Percentiles rank a stretch among this genome's conserved stretches.
phyloP scores from a whole-genome alignment of 2,113 vertebrate genomes.

The Mus musculus region DNA sequence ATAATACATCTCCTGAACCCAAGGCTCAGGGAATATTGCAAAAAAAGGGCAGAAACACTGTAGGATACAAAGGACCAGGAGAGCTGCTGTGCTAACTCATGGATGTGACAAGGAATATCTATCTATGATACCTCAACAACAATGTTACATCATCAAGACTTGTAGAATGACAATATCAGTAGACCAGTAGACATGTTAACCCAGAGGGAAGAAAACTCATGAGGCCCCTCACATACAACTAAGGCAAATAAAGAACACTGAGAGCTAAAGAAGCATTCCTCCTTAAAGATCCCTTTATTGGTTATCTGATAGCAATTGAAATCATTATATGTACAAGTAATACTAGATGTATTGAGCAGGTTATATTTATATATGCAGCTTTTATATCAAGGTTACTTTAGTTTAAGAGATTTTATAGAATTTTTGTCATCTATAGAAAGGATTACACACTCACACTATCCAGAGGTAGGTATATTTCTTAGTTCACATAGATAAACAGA shows the following conservation, averaged over 20 bases:
- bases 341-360: neutral
- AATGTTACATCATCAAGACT: too few relatives aligned
- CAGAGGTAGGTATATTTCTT: neutral
- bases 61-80: neutral
- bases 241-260: neutral
- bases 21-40: neutral
- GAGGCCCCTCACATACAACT: neutral
- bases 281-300: neutral
- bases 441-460: neutral
- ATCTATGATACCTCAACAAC: neutral
- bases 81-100: neutral
- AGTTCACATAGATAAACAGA: neutral
- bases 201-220: neutral
- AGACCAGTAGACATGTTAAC: neutral
- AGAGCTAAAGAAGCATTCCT: neutral
- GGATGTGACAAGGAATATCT: neutral
- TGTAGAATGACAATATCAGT: neutral
- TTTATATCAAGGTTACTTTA: neutral
- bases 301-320: neutral
- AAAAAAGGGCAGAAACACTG: neutral
- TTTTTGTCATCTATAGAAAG: neutral
- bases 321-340: neutral
- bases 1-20: neutral
- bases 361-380: neutral
- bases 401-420: constrained; percentile 24